phyloP scores from a whole-genome alignment of 64 coral and sea anemone species.

The Porites australiensis region DNA sequence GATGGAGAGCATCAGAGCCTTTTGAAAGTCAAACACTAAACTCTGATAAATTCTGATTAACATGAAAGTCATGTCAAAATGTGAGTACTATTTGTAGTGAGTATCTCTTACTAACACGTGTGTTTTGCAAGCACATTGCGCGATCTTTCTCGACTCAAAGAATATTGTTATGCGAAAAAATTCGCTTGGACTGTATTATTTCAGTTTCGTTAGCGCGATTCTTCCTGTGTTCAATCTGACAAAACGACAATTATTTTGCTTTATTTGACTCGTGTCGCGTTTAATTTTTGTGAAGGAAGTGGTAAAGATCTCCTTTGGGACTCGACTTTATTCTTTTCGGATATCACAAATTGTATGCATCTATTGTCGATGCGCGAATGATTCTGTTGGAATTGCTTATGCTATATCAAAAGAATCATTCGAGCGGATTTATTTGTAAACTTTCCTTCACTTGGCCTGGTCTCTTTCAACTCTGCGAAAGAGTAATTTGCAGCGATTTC shows the following conservation, averaged over 20 bases:
- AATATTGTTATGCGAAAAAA: constrained; percentile 20
- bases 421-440: constrained; percentile 24
- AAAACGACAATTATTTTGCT: background rate
- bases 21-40: constrained; percentile 41
- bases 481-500: constrained; percentile 39
- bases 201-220: constrained; percentile 17
- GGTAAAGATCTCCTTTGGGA: constrained; percentile 16
- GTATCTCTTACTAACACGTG: constrained; percentile 24
- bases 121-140: constrained; percentile 10
- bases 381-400: background rate
- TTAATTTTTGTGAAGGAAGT: background rate
- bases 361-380: background rate
- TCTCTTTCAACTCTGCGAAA: background rate
- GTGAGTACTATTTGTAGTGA: constrained; percentile 39
- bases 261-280: constrained; percentile 7
- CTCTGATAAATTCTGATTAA: constrained; percentile 39
- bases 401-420: background rate
- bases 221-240: background rate
- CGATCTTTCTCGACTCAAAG: background rate
- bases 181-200: background rate
- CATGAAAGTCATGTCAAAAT: constrained; percentile 44
- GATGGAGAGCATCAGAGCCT: constrained; percentile 6
- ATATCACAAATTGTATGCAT: constrained; percentile 26
- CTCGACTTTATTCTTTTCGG: constrained; percentile 17
- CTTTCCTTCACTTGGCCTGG: background rate